A percentile compares a stretch with the other conserved stretches of the same genome.
Conservation (phyloP, 35 echinoderm and acorn worm genomes). For the Diadema setosum region DNA sequence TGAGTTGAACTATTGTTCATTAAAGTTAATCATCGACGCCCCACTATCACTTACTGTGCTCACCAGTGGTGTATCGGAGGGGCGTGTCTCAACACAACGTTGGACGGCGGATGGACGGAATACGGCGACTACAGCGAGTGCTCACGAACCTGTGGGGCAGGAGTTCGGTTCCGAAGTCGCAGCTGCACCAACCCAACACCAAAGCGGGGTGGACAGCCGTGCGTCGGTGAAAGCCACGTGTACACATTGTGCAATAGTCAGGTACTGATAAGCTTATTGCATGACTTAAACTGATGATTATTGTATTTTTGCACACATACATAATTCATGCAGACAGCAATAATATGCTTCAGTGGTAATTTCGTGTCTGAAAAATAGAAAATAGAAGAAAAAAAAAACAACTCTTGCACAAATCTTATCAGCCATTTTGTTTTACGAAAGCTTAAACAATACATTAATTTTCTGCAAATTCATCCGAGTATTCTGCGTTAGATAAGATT, state of each 20-base stretch:
- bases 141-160: not conserved
- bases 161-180: not conserved
- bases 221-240: not conserved
- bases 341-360: too few relatives aligned
- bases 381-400: not conserved
- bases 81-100: not conserved
- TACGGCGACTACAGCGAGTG: not conserved
- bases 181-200: conserved; percentile 1
- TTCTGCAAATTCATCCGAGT: too few relatives aligned
- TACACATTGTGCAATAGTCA: not conserved
- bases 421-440: not conserved
- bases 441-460: not conserved
- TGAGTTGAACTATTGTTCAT: not conserved
- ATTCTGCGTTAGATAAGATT: too few relatives aligned
- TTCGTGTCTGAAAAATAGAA: too few relatives aligned
- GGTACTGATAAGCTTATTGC: not conserved
- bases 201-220: not conserved
- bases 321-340: not conserved
- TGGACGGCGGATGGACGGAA: conserved; percentile 1
- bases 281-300: not conserved
- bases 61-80: not conserved
- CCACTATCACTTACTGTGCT: too few relatives aligned
- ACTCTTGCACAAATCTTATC: not conserved
- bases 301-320: not conserved
- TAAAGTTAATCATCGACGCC: too few relatives aligned